Percentiles rank a stretch among this genome's conserved stretches.
Evolutionary conservation across 2,797 vertebrate species (phyloP).

Genomic region (Antrozous pallidus): DNA sequence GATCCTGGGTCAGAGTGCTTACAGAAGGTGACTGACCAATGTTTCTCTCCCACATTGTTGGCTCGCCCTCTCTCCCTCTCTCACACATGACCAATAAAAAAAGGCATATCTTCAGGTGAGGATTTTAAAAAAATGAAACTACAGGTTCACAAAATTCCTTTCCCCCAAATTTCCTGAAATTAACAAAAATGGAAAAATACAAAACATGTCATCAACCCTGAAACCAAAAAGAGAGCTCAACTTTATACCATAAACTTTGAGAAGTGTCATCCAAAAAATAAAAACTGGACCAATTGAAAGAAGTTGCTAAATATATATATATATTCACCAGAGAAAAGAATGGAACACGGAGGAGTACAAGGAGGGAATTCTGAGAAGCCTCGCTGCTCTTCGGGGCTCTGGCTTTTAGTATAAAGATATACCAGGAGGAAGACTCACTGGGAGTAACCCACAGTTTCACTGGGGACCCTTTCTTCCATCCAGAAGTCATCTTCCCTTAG

Average conservation of each 20-base stretch:
- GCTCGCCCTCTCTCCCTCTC: too few species aligned
- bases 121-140: neutral
- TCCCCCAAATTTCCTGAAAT: neutral
- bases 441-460: neutral
- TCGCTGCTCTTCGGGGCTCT: neutral
- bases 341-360: neutral
- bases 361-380: neutral
- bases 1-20: accelerated
- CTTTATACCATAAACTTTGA: neutral
- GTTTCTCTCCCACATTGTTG: neutral
- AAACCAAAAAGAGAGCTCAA: neutral
- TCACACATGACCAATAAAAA: neutral
- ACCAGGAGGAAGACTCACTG: neutral
- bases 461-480: neutral
- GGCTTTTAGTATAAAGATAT: neutral
- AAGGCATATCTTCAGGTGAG: neutral
- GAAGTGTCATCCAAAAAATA: constrained; percentile 4
- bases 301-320: neutral
- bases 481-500: neutral
- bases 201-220: neutral
- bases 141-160: neutral
- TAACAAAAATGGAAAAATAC: constrained; percentile 25
- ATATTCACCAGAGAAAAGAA: constrained; percentile 14
- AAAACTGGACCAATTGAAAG: constrained; percentile 12
- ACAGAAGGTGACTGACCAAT: neutral